These are phyloP conservation scores for Cryptophagus acutangulus DNA, from an alignment of 2,888 invertebrate genomes.

Conservation along the genomic window DNA sequence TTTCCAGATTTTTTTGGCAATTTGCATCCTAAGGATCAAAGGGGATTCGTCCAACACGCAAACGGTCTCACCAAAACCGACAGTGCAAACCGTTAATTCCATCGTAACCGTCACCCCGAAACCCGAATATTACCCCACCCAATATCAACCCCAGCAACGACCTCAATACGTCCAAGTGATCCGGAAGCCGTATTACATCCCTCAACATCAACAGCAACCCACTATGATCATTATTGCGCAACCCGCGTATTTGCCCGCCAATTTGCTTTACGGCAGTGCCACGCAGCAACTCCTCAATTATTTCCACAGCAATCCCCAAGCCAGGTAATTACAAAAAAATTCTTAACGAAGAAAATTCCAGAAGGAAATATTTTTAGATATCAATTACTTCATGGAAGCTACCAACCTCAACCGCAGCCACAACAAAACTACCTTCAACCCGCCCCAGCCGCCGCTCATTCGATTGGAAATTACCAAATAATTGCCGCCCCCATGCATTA, in stretches of 20 bases:
- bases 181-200: conserved; percentile 24
- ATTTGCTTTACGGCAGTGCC: conserved; percentile 31
- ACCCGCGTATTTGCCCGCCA: conserved; percentile 38
- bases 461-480: conserved; percentile 2
- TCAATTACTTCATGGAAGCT: conserved; percentile 18
- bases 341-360: no score
- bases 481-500: conserved; percentile 12
- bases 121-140: conserved; percentile 25
- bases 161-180: conserved; percentile 29
- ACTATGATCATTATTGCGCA: conserved; percentile 46
- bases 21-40: no score
- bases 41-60: conserved; percentile 12
- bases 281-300: conserved; percentile 41
- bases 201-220: conserved; percentile 33
- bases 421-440: conserved; percentile 22
- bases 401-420: conserved; percentile 13
- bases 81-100: conserved; percentile 19
- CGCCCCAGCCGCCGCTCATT: conserved; percentile 12
- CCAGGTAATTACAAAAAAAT: conserved; percentile 32
- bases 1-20: no score
- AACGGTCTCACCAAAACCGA: conserved; percentile 20
- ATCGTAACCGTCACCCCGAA: conserved; percentile 19
- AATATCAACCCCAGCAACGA: conserved; percentile 24
- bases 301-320: conserved; percentile 40
- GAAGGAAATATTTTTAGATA: conserved; percentile 20